Evolutionary conservation across 2,888 invertebrate genomes (phyloP), one percentile per base, ranked within the genome.

Genomic region (Hirtodrosophila confusa): DNA sequence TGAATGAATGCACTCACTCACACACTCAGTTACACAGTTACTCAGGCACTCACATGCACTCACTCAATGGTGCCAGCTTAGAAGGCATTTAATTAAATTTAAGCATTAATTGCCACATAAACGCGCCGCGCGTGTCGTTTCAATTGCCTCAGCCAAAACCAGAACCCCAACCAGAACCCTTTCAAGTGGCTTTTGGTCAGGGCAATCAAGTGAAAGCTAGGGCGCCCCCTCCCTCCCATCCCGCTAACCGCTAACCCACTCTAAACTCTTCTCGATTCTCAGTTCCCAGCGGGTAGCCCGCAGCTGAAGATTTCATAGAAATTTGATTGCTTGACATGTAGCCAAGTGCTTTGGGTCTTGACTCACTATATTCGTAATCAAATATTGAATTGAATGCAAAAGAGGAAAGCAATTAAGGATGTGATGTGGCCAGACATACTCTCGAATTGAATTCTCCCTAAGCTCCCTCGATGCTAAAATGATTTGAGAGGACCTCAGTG

Each of bases 71-170:
- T 17, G n/a, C 12, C 12, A 11, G 39, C 56, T 72, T 55, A 53
- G 62, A 77, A 77, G 73, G 84, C 87, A 67, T 84, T 84, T 88
- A 84, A 84, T 88, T 86, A 78, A 88, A 88, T 88, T 88, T 75
- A 67, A 69, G 56, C 82, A 73, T 86, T 84, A 88, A 88, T 84
- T 84, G 84, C 64, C 68, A 63, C 64, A 68, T 80, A 70, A 80
- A 74, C 61, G 83, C 67, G 69, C 40, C 69, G 70, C 88, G 88
- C 88, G 88, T 82, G 88, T 86, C 86, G 51, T 69, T 65, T 83
- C 80, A 86, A 86, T 83, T 87, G 84, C 64, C 67, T 48, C 77
- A 47, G 39, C 29, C n/a, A 9, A 35, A 49, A 12, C 23, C 17
- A 27, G 31, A 49, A 55, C 50, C 35, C 49, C 23, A 31, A 36